Evolutionary conservation across 2,888 invertebrate genomes (phyloP), one percentile per base, ranked within the genome.

Genomic region (Drosophila mulleri): DNA sequence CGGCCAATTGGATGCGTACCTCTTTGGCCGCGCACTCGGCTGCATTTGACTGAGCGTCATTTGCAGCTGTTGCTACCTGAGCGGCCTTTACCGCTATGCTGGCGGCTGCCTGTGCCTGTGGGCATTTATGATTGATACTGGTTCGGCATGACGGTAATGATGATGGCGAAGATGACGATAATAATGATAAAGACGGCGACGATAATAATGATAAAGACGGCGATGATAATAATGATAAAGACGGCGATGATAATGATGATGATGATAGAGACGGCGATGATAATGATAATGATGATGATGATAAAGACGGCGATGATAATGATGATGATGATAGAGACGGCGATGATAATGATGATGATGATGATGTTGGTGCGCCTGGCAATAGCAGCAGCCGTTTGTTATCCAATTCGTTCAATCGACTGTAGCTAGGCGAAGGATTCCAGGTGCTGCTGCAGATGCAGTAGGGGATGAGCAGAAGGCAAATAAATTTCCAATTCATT

Each of bases 1-100:
- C 95, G 0, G 96, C 96, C 64, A 96, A 89, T 91, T 96, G 95
- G 0, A 95, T 94, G 92, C 96, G 96, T 0, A 95, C 95, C 93
- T 96, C 95, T 5, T 95, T 96, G 0, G 95, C 94, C 84, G 95
- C 95, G 82, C 95, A 95, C 0, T 95, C 95, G 42, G 95, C 95
- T 44, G 96, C 95, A 0, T 95, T 95, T 0, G 95, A 95, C 85
- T 96, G 96, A 0, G 96, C 96, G 84, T 96, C 96, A 58, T 95
- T 95, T 0, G 96, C 96, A 0, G 96, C 96, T 48, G 80, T 89
- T 11, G 96, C 96, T 89, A 96, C 56, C 44, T 56, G 67, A 1
- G 67, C 67, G 2, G 67, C 67, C 14, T 67, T 67, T 1, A 20
- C 23, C 2, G 67, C 67, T 12, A 67, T 67, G 0, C 20, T 56